phyloP scores from a whole-genome alignment of 2,797 vertebrate species.

The Pempheris klunzingeri region DNA sequence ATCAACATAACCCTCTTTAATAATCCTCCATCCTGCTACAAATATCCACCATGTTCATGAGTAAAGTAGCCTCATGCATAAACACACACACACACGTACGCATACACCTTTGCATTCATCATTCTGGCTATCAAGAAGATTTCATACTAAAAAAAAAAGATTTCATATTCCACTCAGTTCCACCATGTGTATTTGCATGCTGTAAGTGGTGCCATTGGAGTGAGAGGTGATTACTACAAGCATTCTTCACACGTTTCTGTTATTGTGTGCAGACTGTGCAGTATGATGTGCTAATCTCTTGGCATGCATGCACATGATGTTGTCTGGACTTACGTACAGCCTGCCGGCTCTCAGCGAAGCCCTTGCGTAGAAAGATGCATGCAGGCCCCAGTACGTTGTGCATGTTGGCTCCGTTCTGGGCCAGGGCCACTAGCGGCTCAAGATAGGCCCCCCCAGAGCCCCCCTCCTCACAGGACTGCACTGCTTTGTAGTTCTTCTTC shows the following conservation, averaged over 20 bases:
- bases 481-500: constrained; percentile 94
- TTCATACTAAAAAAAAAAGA: background rate
- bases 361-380: constrained; percentile 99
- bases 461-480: constrained; percentile 92
- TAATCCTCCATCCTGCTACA: constrained; percentile 23
- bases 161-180: constrained; percentile 23
- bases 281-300: constrained; percentile 49
- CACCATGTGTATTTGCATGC: constrained; percentile 28
- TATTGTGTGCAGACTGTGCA: constrained; percentile 38
- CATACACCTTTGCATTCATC: constrained; percentile 4
- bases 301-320: constrained; percentile 74
- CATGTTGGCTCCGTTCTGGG: constrained; percentile 96
- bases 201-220: constrained; percentile 21
- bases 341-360: constrained; percentile 97
- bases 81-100: constrained; percentile 18
- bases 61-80: constrained; percentile 29
- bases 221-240: constrained; percentile 34
- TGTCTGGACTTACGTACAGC: constrained; percentile 98
- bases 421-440: constrained; percentile 92
- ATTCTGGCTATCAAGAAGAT: constrained; percentile 1
- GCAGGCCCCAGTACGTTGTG: constrained; percentile 98
- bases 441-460: constrained; percentile 87
- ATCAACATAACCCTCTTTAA: background rate
- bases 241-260: constrained; percentile 33
- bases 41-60: constrained; percentile 28